phyloP scores from a whole-genome alignment of 2,797 vertebrate species.

The Gadopsis bispinosus region DNA sequence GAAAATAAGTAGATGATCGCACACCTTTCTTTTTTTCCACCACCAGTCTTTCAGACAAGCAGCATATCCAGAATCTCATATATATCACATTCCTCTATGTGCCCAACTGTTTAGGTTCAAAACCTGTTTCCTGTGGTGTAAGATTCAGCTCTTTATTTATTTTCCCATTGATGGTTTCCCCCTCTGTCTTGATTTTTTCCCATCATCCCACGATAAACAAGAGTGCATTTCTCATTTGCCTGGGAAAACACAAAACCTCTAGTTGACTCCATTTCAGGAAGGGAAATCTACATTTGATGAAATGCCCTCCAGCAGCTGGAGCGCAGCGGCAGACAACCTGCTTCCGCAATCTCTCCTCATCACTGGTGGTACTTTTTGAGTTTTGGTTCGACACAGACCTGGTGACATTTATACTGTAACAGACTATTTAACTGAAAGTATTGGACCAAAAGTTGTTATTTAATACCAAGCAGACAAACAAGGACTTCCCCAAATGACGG shows the following conservation, averaged over 20 bases:
- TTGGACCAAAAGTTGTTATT: conserved; percentile 34
- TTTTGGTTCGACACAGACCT: conserved; percentile 24
- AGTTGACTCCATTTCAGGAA: conserved; percentile 75
- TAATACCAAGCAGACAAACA: conserved; percentile 36
- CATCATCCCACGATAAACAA: conserved; percentile 81
- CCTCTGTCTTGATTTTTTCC: conserved; percentile 77
- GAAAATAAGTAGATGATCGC: conserved; percentile 1
- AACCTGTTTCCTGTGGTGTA: conserved; percentile 80
- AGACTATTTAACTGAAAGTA: background rate
- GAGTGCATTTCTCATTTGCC: conserved; percentile 73
- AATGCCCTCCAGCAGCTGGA: conserved; percentile 62
- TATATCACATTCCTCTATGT: conserved; percentile 56
- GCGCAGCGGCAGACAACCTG: conserved; percentile 56
- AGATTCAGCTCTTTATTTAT: conserved; percentile 80
- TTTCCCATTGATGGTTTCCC: conserved; percentile 78
- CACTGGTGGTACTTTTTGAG: conserved; percentile 30
- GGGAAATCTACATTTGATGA: conserved; percentile 71
- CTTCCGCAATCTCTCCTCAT: conserved; percentile 43
- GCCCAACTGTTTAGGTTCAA: conserved; percentile 76
- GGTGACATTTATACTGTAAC: conserved; percentile 27
- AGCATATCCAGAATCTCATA: conserved; percentile 53
- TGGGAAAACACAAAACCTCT: conserved; percentile 78
- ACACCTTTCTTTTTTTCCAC: conserved; percentile 2
- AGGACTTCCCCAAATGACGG: conserved; percentile 43
- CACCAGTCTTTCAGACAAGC: conserved; percentile 46